Evolutionary conservation across 2,888 invertebrate genomes (phyloP), one percentile per base, ranked within the genome.

Genomic region (Lycophotia porphyrea): DNA sequence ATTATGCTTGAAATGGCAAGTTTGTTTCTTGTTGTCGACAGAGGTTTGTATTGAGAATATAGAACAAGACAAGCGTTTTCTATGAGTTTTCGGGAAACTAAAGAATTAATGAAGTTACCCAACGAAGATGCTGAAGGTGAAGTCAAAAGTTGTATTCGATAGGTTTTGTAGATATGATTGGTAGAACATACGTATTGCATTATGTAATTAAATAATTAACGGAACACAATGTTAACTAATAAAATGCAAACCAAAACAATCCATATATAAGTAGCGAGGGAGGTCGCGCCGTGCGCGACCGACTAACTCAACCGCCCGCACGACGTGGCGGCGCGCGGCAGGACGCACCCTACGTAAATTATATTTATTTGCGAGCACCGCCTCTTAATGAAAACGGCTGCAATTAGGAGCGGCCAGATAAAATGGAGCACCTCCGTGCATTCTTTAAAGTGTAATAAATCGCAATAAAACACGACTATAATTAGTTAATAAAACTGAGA

Each of bases 401-500:
- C 92, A 91, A 92, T 92, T 91, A 87, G 88, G 89, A 84, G 86
- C 87, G 81, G 67, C 80, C 77, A 81, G 80, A 85, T 86, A 86
- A 85, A 85, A 86, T 81, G 76, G 77, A 93, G 92, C 91, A 92
- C 92, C 92, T 93, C 90, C 88, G 90, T 90, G 92, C 90, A 93
- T 93, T 94, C 93, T 93, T 93, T 92, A 93, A 93, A 93, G 91
- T 88, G 92, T 87, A 92, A 93, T 94, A 93, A 94, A 94, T 93
- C 91, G 91, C 89, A 88, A 90, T 91, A 90, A 90, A 93, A 92
- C 90, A 89, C 88, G 87, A 84, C 92, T 94, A n/a, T n/a, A 93
- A 93, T 94, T 93, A 93, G 90, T 92, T 91, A 92, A 91, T 91
- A 90, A 92, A 92, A 91, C 87, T 88, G 71, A 69, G 70, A 69